Evolutionary conservation across 2,113 vertebrate genomes (phyloP), one percentile per base, ranked within the genome.

Genomic region (Datnioides undecimradiatus): DNA sequence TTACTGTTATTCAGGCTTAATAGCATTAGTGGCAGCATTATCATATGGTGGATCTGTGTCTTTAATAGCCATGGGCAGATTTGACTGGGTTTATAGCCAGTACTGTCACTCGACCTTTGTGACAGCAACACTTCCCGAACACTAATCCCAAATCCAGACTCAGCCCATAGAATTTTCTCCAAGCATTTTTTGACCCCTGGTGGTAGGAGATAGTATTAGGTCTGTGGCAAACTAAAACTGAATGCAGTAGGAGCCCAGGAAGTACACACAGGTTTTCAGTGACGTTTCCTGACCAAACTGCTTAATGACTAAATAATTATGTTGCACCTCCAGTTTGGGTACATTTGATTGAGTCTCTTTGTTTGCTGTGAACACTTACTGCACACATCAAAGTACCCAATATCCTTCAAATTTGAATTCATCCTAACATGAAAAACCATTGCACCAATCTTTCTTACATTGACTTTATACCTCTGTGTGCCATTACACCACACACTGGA

Each of bases 161-260:
- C n/a, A 29, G 6, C 36, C 33, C 29, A 4, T 7, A 14, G 1
- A 13, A 25, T 14, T n/a, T 54, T 40, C 21, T 16, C 10, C 19
- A n/a, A 70, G 48, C 8, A 3, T 80, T 77, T 77, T 79, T 49
- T 76, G 88, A 76, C 87, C 43, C 73, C 87, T 83, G 52, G 51
- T 74, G 90, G 73, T 12, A 45, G 10, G 2, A 31, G 3, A 0
- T 0, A 2, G 48, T 71, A 79, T 43, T 84, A 29, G 2, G 0
- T 10, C 2, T 36, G 3, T 1, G 7, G 38, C 12, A 49, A 10
- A 19, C 19, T 66, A 14, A 8, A 23, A 23, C 34, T 23, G 58
- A 2, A 31, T 41, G 46, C 27, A 41, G 7, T 4, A 3, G 8
- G 51, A 19, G 17, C 41, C 57, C 12, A 7, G 16, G 13, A 13